These are phyloP conservation scores for Panthera leo DNA, from an alignment of 2,113 vertebrate species.

Conservation along the genomic window DNA sequence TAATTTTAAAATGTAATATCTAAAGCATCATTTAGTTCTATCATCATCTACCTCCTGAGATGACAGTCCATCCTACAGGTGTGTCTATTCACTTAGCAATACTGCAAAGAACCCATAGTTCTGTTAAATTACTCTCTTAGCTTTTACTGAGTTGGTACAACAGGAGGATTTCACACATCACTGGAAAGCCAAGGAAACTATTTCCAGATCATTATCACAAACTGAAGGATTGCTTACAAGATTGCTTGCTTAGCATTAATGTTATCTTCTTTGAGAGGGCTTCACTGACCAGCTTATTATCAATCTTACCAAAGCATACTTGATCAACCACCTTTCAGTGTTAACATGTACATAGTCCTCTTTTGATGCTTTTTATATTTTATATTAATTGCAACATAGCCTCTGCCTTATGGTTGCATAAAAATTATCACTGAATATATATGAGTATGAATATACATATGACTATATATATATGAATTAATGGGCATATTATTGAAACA, in stretches of 20 bases:
- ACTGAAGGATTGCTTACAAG: constrained; percentile 16
- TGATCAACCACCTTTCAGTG: neutral
- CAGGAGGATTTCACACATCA: constrained; percentile 23
- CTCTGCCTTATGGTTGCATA: neutral
- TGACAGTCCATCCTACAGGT: neutral
- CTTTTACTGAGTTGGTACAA: constrained; percentile 18
- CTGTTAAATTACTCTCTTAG: neutral
- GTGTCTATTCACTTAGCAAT: neutral
- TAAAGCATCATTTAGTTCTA: neutral
- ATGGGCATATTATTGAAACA: neutral
- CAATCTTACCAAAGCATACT: neutral
- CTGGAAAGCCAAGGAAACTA: constrained; percentile 44
- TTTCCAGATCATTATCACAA: constrained; percentile 42
- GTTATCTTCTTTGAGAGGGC: constrained; percentile 7
- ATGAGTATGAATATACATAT: neutral
- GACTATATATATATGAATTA: neutral
- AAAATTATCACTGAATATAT: neutral
- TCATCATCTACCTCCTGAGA: neutral
- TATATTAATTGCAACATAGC: neutral
- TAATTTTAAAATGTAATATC: neutral
- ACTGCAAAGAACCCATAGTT: neutral
- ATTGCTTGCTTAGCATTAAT: constrained; percentile 43
- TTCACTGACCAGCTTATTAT: constrained; percentile 17
- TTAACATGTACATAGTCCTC: neutral
- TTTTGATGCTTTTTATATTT: neutral